Evolutionary conservation across 2,888 invertebrate species (phyloP), one percentile per base, ranked within the genome.

Genomic region (Erebia epiphron): DNA sequence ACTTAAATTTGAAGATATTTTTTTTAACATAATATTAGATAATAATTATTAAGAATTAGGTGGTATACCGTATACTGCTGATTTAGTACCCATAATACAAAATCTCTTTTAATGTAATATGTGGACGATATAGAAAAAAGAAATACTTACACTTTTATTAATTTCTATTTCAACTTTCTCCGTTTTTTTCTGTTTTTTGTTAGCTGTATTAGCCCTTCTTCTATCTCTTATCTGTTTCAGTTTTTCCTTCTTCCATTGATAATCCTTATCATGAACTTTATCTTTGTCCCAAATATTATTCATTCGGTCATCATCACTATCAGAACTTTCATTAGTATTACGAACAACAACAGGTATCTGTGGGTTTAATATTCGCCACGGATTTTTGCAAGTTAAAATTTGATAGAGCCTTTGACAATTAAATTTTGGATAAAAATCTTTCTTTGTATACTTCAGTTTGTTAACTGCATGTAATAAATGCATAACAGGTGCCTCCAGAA

Each of bases 401-500:
- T 90, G 88, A 75, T 95, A 94, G 2, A 97, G 83, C 76, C 92
- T 92, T 61, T 93, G 92, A 67, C 94, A 94, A 79, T 97, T 94
- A 14, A 96, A 87, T 58, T 87, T 84, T 0, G 96, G 96, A 83
- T 96, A 97, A 80, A 95, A 96, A 58, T 94, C 92, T 16, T 90
- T 88, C 41, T 92, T 92, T 0, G 87, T 90, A 78, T 96, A 95
- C 75, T 95, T 94, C 9, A 97, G 86, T 85, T 96, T 96, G 74
- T 96, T 93, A 75, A 97, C 82, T 0, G 97, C 96, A 74, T 94
- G 90, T 49, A 97, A 91, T 3, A 96, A 84, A 83, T 96, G 95
- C 93, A 96, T 94, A 0, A 96, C 93, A 0, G 97, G 96, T 75
- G 96, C 95, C 80, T 97, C 96, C 2, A 95, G 86, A 52, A 97